These are phyloP conservation scores for Otis tarda DNA, from an alignment of 2,113 vertebrate genomes.

Conservation along the genomic window DNA sequence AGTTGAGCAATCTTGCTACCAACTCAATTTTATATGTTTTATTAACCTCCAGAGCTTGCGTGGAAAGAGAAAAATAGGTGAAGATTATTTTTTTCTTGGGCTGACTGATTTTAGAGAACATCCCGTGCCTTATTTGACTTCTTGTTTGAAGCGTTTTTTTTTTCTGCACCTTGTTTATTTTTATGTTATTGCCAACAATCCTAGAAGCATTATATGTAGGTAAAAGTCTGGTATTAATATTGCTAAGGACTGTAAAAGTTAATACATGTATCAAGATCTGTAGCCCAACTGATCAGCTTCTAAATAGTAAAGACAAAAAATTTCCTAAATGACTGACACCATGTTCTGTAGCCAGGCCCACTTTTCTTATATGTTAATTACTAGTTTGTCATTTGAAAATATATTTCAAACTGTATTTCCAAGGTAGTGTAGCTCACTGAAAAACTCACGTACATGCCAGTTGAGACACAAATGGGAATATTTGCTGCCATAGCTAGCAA, in stretches of 20 bases:
- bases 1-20: conserved; percentile 9
- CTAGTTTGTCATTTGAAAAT: neutral
- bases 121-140: neutral
- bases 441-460: neutral
- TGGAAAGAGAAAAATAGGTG: neutral
- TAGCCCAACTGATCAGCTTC: neutral
- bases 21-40: conserved; percentile 16
- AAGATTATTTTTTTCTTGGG: neutral
- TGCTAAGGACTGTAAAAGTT: neutral
- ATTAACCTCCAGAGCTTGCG: neutral
- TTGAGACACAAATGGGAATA: neutral
- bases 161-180: neutral
- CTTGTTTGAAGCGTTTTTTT: neutral
- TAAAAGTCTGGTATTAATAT: neutral
- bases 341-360: neutral
- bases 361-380: neutral
- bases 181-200: neutral
- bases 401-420: neutral
- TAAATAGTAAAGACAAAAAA: neutral
- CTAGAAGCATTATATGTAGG: neutral
- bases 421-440: neutral
- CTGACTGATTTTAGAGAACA: neutral
- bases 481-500: neutral
- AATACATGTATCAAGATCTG: neutral
- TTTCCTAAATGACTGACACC: neutral